These are phyloP conservation scores for Festucalex cinctus DNA, from an alignment of 2,113 vertebrate species.

Conservation along the genomic window DNA sequence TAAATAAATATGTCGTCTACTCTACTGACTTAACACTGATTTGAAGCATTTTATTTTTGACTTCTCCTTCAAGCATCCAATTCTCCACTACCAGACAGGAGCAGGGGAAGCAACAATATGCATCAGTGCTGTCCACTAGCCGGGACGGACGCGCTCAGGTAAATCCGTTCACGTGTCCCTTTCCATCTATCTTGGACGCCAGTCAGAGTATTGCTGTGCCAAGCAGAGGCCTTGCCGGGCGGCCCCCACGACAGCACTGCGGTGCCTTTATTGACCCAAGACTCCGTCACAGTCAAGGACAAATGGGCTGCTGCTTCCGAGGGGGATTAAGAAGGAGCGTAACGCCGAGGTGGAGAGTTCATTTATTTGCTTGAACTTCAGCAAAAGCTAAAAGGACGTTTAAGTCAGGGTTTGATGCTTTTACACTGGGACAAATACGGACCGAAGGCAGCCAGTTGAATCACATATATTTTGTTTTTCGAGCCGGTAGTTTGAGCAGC, in stretches of 20 bases:
- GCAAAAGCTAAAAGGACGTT: conserved; percentile 11
- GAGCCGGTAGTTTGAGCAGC: conserved; percentile 1
- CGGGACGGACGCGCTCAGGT: conserved; percentile 24
- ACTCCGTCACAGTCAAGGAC: conserved; percentile 67
- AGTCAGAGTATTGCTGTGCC: conserved; percentile 66
- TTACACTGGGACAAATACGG: conserved; percentile 2
- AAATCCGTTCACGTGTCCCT: conserved; percentile 48
- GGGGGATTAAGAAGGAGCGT: conserved; percentile 52
- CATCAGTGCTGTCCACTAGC: conserved; percentile 28
- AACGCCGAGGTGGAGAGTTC: conserved; percentile 23
- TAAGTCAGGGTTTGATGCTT: conserved; percentile 6
- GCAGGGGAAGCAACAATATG: conserved; percentile 29
- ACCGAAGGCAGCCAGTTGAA: neutral
- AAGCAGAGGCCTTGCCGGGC: conserved; percentile 59
- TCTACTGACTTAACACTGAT: neutral
- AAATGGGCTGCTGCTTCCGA: conserved; percentile 61
- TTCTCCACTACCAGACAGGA: conserved; percentile 27
- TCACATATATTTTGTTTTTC: conserved; percentile 11
- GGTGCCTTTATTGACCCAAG: conserved; percentile 70
- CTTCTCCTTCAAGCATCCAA: conserved; percentile 11
- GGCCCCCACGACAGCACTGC: conserved; percentile 46
- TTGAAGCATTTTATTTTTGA: neutral
- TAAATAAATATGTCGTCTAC: too few species aligned
- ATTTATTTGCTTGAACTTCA: conserved; percentile 19
- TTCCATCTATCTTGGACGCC: conserved; percentile 54